These are phyloP conservation scores for Cololabis saira DNA, from an alignment of 2,113 vertebrate species.

Conservation along the genomic window DNA sequence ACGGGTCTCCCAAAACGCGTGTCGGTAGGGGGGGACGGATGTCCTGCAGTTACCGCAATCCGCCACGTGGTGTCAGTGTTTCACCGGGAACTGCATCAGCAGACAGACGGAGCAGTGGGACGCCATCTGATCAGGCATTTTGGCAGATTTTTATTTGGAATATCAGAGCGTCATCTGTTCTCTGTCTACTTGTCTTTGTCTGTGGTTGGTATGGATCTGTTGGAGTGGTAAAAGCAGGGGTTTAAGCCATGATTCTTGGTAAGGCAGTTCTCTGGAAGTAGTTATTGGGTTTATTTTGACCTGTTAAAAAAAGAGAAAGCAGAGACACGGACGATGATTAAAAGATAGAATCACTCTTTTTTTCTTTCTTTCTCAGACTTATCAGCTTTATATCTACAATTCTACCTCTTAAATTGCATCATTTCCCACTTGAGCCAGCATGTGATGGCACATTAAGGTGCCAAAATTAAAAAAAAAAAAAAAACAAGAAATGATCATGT, in stretches of 20 bases:
- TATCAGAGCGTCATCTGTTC: conserved; percentile 22
- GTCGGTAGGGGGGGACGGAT: neutral
- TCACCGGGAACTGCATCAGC: conserved; percentile 45
- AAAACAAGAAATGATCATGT: neutral
- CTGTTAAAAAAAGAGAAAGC: conserved; percentile 34
- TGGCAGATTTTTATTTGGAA: conserved; percentile 17
- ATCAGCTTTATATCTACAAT: conserved; percentile 4
- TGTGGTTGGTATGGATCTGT: conserved; percentile 37
- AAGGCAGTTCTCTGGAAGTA: conserved; percentile 56
- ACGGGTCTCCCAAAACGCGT: neutral
- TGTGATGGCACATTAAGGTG: neutral
- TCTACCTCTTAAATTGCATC: neutral
- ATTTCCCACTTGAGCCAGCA: neutral
- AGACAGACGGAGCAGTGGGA: conserved; percentile 20
- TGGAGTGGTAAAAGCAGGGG: conserved; percentile 44
- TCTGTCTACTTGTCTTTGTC: conserved; percentile 34
- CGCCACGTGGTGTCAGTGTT: conserved; percentile 70
- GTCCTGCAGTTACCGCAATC: conserved; percentile 45
- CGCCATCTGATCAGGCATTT: conserved; percentile 23
- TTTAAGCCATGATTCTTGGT: conserved; percentile 44
- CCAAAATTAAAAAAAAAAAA: neutral
- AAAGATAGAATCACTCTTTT: neutral
- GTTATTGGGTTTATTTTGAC: conserved; percentile 72
- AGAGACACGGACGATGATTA: conserved; percentile 12
- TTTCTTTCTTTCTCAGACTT: no score